Percentiles rank a stretch among this genome's conserved stretches.
phyloP scores from a whole-genome alignment of 1,140 invertebrate species.

The Dreissena rostriformis region DNA sequence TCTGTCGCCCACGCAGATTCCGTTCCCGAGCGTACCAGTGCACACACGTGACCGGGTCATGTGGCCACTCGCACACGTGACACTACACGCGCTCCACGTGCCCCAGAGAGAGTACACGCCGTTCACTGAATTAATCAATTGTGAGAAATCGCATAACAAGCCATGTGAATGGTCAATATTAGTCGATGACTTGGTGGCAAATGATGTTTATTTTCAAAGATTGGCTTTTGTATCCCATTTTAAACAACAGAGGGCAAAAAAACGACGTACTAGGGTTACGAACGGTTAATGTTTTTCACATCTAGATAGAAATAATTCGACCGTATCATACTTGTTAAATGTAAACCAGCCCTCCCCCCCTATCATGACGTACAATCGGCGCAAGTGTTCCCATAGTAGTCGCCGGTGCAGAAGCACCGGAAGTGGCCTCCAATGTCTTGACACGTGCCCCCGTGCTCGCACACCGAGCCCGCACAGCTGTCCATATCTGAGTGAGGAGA shows the following conservation, averaged over 20 bases:
- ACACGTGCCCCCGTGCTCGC: conserved; percentile 37
- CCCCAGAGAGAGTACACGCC: conserved; percentile 23
- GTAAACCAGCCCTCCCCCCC: background rate
- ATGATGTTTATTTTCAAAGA: too few relatives aligned
- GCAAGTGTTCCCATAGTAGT: conserved; percentile 36
- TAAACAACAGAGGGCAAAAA: background rate
- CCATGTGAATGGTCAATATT: too few relatives aligned
- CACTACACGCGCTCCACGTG: conserved; percentile 33
- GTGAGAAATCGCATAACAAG: too few relatives aligned
- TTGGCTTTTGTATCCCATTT: too few relatives aligned
- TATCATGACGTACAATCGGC: conserved; percentile 22
- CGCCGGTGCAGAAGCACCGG: conserved; percentile 36
- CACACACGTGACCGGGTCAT: conserved; percentile 16
- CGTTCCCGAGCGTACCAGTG: conserved; percentile 12
- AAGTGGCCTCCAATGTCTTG: conserved; percentile 38
- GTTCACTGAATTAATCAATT: conserved; percentile 15
- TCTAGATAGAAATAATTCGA: background rate
- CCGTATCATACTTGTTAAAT: background rate
- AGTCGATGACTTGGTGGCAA: too few relatives aligned
- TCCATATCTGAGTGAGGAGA: conserved; percentile 46
- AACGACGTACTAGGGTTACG: background rate
- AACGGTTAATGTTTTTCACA: background rate
- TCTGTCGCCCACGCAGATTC: conserved; percentile 21
- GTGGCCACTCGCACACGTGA: conserved; percentile 31
- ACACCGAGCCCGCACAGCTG: conserved; percentile 32